Evolutionary conservation across 2,797 vertebrate genomes (phyloP).

Genomic region (Ceryle rudis): DNA sequence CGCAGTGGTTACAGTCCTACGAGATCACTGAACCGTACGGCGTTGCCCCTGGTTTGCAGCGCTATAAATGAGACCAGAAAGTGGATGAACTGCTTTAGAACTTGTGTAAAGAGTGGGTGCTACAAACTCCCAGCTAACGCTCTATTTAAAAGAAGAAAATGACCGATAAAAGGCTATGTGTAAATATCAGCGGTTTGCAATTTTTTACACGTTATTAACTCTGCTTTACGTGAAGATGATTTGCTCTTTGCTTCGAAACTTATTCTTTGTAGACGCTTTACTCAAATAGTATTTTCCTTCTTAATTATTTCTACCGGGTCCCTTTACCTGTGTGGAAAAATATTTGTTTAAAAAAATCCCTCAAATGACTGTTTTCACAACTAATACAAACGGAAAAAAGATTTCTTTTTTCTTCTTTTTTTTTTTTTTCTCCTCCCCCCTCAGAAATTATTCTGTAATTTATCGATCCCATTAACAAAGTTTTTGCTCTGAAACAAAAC

Average conservation of each 20-base stretch:
- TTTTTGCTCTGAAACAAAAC: slow-evolving; percentile 2
- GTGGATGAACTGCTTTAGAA: neutral
- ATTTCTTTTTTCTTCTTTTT: neutral
- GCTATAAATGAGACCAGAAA: neutral
- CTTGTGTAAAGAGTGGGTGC: neutral
- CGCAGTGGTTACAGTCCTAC: neutral
- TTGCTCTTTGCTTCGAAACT: neutral
- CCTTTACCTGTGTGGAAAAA: neutral
- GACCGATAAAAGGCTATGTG: neutral
- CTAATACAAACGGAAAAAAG: neutral
- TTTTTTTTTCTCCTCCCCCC: neutral
- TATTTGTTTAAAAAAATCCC: neutral
- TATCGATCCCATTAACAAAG: neutral
- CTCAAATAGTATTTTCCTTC: neutral
- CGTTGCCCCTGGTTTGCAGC: neutral
- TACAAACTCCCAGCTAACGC: neutral
- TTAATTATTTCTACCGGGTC: neutral
- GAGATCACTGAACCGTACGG: neutral
- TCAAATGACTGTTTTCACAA: neutral
- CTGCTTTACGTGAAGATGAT: neutral
- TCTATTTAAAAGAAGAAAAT: neutral
- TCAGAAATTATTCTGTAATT: neutral
- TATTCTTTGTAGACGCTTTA: neutral
- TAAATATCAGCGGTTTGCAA: neutral
- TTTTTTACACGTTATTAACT: neutral